Base-by-base conservation (phyloP, 2,888 invertebrate genomes). In the Fabriciana adippe region DNA sequence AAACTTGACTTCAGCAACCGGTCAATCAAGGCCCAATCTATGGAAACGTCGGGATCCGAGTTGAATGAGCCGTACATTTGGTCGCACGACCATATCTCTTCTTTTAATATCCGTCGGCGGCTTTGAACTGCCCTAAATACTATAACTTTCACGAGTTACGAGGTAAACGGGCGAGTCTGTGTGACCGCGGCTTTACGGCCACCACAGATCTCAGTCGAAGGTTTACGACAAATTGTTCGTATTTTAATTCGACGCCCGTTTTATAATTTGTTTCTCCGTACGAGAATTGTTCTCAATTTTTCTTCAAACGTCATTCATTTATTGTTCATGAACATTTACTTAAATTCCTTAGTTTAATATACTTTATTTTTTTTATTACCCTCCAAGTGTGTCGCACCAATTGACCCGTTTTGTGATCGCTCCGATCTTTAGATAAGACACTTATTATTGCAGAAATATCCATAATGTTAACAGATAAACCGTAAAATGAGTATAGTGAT, bases 51-150 rank as follows among this genome's bases (percentile, higher is more conserved):
- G 69, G 81, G 82, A 83, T 82, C 79, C 69, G 75, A 84, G 83
- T 82, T 83, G 87, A 87, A 88, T 86, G 87, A 86, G 87, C 83
- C 81, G 81, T 86, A 80, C 79, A 79, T 81, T 80, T 83, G 83
- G 85, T 83, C 85, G 82, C 84, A 83, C 84, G 86, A 77, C 81
- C 84, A 80, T 92, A 88, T 90, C 85, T 91, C 89, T 90, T 84
- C 74, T 84, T 88, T 90, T 91, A 89, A 89, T 88, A 83, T 79
- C 78, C 80, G 86, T 82, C 91, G 91, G 90, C 83, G 74, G 86
- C 90, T 92, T 92, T 92, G 91, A 89, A 83, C 86, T 85, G 86
- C 76, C 86, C 88, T 84, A 85, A 89, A 90, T 87, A 90, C 91
- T 88, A 92, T 91, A 91, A 90, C 88, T 86, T 89, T 82, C 78